These are phyloP conservation scores for Notechis scutatus DNA, from an alignment of 2,113 vertebrate species.

Conservation along the genomic window DNA sequence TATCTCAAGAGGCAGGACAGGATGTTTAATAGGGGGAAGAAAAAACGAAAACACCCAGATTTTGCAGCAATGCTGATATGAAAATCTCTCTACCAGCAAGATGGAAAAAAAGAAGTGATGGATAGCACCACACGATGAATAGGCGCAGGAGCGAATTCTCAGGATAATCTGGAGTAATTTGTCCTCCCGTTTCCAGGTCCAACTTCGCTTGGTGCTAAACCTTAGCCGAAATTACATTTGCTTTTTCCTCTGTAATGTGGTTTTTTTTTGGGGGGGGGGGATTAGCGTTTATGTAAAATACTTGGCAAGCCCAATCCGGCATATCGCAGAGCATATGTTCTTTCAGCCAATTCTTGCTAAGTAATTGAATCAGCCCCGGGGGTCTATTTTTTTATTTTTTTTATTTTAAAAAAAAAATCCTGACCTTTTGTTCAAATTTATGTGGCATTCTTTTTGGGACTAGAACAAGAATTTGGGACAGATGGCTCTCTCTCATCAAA, in stretches of 20 bases:
- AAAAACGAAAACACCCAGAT: too few relatives aligned
- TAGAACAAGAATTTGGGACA: constrained; percentile 19
- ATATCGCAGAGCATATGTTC: background rate
- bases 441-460: background rate
- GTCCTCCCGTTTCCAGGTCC: background rate
- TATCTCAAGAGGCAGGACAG: background rate
- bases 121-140: rapidly evolving
- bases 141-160: background rate
- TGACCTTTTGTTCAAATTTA: background rate
- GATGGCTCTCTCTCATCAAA: background rate
- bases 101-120: rapidly evolving
- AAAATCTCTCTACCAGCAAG: background rate
- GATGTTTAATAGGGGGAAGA: background rate
- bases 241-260: background rate
- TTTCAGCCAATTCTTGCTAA: constrained; percentile 26
- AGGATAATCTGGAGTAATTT: constrained; percentile 22
- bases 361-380: constrained; percentile 14
- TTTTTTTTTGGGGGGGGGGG: background rate
- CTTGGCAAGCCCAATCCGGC: constrained; percentile 21
- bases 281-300: constrained; percentile 21
- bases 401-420: background rate
- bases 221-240: background rate
- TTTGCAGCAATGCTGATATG: background rate
- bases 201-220: constrained; percentile 23
- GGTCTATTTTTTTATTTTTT: background rate